Conservation (phyloP, 92 coral and sea anemone genomes). For the Palythoa caribaeorum region DNA sequence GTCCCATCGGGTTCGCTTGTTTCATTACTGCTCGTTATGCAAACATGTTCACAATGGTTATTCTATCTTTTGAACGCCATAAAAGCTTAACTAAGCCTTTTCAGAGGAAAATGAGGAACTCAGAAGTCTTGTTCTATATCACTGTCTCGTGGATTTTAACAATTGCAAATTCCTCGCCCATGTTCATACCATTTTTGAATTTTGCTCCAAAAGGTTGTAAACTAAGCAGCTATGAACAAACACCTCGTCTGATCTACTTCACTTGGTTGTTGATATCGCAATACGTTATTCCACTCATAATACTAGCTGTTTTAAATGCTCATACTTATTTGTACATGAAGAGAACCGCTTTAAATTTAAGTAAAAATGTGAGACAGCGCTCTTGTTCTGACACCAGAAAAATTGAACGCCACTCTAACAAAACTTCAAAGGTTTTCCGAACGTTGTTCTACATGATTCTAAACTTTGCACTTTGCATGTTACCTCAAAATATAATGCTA, state of each 20-base stretch:
- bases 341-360: not conserved
- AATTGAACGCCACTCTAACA: not conserved
- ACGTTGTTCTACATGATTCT: constrained; percentile 16
- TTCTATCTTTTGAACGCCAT: constrained; percentile 31
- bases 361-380: not conserved
- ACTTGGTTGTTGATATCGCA: constrained; percentile 21
- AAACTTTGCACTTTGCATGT: constrained; percentile 21
- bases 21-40: constrained; percentile 14
- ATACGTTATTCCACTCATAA: not conserved
- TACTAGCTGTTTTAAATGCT: not conserved
- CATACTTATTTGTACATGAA: constrained; percentile 10
- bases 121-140: constrained; percentile 16
- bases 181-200: not conserved
- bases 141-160: constrained; percentile 3
- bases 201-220: not conserved
- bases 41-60: constrained; percentile 15
- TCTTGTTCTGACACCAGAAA: not conserved
- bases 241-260: not conserved
- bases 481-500: constrained; percentile 6
- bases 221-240: not conserved
- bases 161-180: not conserved
- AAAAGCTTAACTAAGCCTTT: constrained; percentile 29
- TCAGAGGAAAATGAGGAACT: constrained; percentile 12
- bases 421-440: constrained; percentile 19
- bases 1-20: not conserved